Conservation (phyloP, 2,113 vertebrate species). For the Tupaia tana region DNA sequence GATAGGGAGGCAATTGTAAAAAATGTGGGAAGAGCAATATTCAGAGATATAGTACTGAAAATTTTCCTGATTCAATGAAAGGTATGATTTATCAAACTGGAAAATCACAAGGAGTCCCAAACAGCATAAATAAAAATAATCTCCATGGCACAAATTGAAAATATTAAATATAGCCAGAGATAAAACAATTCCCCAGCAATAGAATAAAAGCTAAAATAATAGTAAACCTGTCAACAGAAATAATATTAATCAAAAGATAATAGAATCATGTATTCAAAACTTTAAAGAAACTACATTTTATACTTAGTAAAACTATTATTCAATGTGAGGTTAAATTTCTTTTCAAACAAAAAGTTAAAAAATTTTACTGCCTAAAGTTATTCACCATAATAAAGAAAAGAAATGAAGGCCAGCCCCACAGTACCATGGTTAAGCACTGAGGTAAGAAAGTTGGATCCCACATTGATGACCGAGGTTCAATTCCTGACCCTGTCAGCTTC, state of each 20-base stretch:
- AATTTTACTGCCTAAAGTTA: neutral
- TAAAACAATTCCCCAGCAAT: neutral
- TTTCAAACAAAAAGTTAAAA: neutral
- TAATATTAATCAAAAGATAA: neutral
- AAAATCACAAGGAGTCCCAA: neutral
- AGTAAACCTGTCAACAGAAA: neutral
- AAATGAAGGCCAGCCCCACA: neutral
- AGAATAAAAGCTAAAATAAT: neutral
- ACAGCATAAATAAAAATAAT: neutral
- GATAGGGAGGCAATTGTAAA: neutral
- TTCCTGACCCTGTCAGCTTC: no score
- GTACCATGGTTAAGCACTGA: no score
- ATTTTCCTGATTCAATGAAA: neutral
- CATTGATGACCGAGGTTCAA: no score
- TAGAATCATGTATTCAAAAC: neutral
- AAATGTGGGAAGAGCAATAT: neutral
- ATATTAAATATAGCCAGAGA: neutral
- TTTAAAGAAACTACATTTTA: no score
- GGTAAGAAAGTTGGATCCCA: no score
- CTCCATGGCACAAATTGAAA: neutral
- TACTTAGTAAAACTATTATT: neutral
- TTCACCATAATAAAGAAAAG: neutral
- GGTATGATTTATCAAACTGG: neutral
- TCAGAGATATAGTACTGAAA: neutral
- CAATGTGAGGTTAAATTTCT: neutral